These are phyloP conservation scores for Philonicus albiceps DNA, from an alignment of 2,888 invertebrate species.

Conservation along the genomic window DNA sequence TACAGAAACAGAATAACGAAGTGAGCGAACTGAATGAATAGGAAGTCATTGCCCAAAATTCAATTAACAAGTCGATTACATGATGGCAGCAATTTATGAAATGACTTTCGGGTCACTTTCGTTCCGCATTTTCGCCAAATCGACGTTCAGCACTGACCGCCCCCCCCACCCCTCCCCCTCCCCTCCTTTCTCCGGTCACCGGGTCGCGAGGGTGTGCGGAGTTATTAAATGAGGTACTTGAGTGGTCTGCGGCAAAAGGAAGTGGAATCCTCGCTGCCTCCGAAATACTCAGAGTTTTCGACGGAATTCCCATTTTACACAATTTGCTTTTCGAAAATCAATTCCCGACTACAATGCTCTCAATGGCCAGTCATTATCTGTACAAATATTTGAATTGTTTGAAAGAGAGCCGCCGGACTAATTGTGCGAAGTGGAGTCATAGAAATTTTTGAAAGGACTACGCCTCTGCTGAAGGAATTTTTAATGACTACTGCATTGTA, in stretches of 20 bases:
- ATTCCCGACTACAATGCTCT: background rate
- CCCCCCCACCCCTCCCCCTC: too few species aligned
- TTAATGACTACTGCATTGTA: background rate
- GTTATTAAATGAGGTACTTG: background rate
- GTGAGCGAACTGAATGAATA: conserved; percentile 15
- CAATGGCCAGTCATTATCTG: conserved; percentile 20
- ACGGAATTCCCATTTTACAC: background rate
- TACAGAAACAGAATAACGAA: conserved; percentile 13
- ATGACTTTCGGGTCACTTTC: conserved; percentile 18
- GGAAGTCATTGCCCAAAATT: conserved; percentile 29
- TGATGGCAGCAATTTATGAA: conserved; percentile 23
- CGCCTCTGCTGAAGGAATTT: background rate
- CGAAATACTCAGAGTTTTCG: background rate
- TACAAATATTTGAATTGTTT: conserved; percentile 25
- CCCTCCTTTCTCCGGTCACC: background rate
- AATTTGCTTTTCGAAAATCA: conserved; percentile 11
- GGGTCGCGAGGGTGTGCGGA: background rate
- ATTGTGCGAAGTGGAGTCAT: background rate
- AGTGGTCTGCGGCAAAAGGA: background rate
- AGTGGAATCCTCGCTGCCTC: background rate
- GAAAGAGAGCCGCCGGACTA: background rate
- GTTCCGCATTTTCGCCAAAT: background rate
- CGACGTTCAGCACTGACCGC: background rate
- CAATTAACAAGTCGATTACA: conserved; percentile 31
- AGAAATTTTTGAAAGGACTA: background rate